Evolutionary conservation across 2,888 invertebrate genomes (phyloP), one percentile per base, ranked within the genome.

Genomic region (Drosophila austrosaltans): DNA sequence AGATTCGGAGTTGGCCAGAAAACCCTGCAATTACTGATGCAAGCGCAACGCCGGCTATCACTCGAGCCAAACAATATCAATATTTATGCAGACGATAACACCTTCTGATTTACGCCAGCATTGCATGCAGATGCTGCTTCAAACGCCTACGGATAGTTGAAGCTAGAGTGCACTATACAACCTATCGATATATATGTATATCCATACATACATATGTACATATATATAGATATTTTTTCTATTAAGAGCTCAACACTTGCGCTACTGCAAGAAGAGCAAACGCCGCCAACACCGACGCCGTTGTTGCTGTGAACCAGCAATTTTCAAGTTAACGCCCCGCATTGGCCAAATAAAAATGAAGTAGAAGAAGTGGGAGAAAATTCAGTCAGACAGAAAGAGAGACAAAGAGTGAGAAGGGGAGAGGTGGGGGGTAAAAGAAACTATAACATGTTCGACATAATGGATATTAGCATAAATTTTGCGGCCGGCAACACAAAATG

Each of bases 51-150:
- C 85, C 82, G 87, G 78, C 84, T 87, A 85, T 87, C 87, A 85
- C 81, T 85, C 82, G 82, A 75, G 61, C 79, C 86, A 88, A 48
- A 86, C 88, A 88, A 86, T 90, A 91, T 90, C 91, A 90, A 91
- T 90, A 90, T 90, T 91, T 90, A 90, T 91, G 90, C 86, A 90
- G 90, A 90, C 89, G 90, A 90, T 90, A 90, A 90, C 91, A 90
- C 90, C 89, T 90, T 88, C 85, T 90, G 90, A 90, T 91, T 91
- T 90, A 90, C 89, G 81, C 77, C 69, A 81, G 82, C 77, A 68
- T 79, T 75, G 82, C 81, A 85, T 82, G 87, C 84, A 86, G 87
- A 84, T 82, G 86, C 79, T 63, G 75, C 48, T 48, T 70, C 67
- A 58, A 64, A 64, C 77, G 67, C 73, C 73, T 73, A 73, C 73